A percentile compares a stretch with the other conserved stretches of the same genome.
These are phyloP conservation scores for Myripristis jacobus DNA, from an alignment of 2,797 vertebrate species.

Conservation along the genomic window DNA sequence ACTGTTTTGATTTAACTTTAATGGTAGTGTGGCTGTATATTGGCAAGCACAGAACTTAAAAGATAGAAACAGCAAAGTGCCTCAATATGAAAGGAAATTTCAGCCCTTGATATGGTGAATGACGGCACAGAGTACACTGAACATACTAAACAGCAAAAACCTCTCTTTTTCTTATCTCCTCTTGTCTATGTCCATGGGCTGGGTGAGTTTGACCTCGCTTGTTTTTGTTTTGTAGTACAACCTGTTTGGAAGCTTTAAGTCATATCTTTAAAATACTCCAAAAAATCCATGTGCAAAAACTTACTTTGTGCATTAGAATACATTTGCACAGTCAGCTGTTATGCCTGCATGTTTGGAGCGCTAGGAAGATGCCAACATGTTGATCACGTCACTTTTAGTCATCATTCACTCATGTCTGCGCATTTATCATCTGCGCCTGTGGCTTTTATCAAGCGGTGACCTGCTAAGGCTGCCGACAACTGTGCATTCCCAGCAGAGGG, in stretches of 20 bases:
- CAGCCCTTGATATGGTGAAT: conserved; percentile 13
- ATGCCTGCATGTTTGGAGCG: not conserved
- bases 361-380: conserved; percentile 12
- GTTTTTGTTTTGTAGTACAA: not conserved
- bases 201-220: not conserved
- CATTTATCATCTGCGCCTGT: conserved; percentile 38
- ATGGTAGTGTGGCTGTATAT: too few relatives aligned
- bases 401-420: conserved; percentile 17
- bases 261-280: too few relatives aligned
- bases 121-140: conserved; percentile 12
- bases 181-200: conserved; percentile 13
- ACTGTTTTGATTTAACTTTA: too few relatives aligned
- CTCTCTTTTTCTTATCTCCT: not conserved
- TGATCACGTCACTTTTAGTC: conserved; percentile 19
- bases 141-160: conserved; percentile 16
- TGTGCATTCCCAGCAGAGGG: conserved; percentile 23
- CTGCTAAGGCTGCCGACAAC: conserved; percentile 40
- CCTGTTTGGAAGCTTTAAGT: not conserved
- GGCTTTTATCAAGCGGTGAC: conserved; percentile 36
- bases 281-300: not conserved
- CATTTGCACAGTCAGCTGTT: not conserved
- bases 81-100: not conserved
- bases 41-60: too few relatives aligned
- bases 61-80: too few relatives aligned
- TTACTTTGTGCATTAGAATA: not conserved